Conservation (phyloP, 2,113 vertebrate species). For the Lophochroa leadbeateri region DNA sequence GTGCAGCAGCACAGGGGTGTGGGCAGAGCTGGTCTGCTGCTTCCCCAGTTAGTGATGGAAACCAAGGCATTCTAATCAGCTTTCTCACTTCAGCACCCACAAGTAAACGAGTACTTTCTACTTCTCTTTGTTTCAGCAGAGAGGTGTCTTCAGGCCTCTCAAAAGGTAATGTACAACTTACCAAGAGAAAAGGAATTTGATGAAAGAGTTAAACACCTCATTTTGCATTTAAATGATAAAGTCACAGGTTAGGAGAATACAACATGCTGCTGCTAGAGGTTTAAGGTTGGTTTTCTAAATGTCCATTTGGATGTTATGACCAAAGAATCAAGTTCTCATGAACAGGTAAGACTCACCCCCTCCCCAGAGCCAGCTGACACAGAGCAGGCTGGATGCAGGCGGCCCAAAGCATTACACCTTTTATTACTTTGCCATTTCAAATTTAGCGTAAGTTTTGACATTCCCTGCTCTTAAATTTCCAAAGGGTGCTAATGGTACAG, state of each 20-base stretch:
- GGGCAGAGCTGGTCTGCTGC: neutral
- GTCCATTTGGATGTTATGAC: neutral
- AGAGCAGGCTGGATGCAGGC: neutral
- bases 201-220: neutral
- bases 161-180: neutral
- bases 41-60: neutral
- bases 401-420: neutral
- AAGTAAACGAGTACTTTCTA: neutral
- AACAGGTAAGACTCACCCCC: neutral
- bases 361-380: neutral
- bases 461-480: neutral
- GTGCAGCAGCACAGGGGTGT: neutral
- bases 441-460: neutral
- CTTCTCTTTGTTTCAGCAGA: neutral
- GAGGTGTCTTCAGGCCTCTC: neutral
- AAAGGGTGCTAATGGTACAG: neutral
- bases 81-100: neutral
- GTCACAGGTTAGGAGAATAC: neutral
- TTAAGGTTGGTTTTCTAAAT: neutral
- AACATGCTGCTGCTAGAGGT: neutral
- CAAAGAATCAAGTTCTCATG: neutral
- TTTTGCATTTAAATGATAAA: neutral
- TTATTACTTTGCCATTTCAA: slow-evolving; percentile 4
- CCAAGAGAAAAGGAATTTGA: neutral
- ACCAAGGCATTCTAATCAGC: neutral